A percentile compares a stretch with the other conserved stretches of the same genome.
These are phyloP conservation scores for Phaetusa simplex DNA, from an alignment of 2,113 vertebrate genomes.

Conservation along the genomic window DNA sequence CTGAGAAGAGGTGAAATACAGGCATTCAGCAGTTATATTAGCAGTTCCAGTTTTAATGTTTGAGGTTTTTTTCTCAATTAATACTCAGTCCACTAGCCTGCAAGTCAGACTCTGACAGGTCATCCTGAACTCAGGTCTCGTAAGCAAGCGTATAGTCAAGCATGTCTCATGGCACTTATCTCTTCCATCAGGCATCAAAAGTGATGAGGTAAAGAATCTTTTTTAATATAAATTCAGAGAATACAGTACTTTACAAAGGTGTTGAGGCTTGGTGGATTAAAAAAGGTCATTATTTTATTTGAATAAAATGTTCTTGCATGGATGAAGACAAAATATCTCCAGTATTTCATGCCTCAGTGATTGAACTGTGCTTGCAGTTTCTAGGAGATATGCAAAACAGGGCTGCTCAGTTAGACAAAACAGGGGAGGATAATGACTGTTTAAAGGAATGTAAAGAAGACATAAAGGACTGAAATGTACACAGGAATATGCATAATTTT, in stretches of 20 bases:
- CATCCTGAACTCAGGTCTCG: background rate
- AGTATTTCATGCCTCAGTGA: background rate
- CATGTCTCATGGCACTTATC: background rate
- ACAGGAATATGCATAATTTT: background rate
- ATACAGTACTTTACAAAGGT: background rate
- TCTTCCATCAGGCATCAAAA: background rate
- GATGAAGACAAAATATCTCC: background rate
- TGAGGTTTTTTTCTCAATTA: background rate
- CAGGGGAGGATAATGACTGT: background rate
- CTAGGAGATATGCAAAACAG: background rate
- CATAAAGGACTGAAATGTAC: background rate
- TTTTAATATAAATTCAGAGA: background rate
- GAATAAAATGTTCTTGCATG: background rate
- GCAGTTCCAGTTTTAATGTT: background rate
- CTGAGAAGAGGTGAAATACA: background rate
- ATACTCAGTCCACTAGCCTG: background rate
- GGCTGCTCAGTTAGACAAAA: background rate
- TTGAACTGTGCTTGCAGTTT: background rate
- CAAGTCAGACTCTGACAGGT: background rate
- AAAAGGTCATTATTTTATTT: background rate
- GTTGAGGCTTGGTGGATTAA: background rate
- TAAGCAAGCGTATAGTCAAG: background rate
- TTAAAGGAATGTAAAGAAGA: background rate
- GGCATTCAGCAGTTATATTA: background rate
- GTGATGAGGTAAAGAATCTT: background rate